Evolutionary conservation across 1,140 invertebrate genomes (phyloP).

Genomic region (Sesamia nonagrioides): DNA sequence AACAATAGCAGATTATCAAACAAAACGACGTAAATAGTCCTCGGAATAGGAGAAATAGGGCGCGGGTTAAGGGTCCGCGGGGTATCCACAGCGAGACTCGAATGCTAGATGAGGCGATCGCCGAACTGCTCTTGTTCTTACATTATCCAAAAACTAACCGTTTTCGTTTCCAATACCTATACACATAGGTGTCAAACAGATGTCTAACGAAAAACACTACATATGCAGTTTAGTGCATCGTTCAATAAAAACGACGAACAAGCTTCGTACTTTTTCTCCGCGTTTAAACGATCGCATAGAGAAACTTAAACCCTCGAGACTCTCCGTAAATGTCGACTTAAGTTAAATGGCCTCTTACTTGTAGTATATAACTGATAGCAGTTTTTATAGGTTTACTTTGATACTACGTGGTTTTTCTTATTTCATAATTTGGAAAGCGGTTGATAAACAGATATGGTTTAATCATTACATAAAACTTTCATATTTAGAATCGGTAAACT

Average conservation of each 20-base stretch:
- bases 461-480: not conserved
- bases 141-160: constrained; percentile 41
- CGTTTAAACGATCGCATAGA: constrained; percentile 54
- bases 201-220: not conserved
- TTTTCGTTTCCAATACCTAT: constrained; percentile 11
- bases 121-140: constrained; percentile 50
- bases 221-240: constrained; percentile 43
- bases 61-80: constrained; percentile 82
- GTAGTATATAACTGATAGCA: constrained; percentile 34
- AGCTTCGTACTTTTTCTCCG: constrained; percentile 53
- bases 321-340: constrained; percentile 60
- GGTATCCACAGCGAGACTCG: constrained; percentile 78
- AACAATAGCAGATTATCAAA: constrained; percentile 87
- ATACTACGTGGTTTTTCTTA: not conserved
- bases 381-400: constrained; percentile 22
- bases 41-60: constrained; percentile 79
- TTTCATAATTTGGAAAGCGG: no score
- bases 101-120: constrained; percentile 79
- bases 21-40: constrained; percentile 85
- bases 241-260: constrained; percentile 58
- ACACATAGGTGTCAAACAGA: not conserved
- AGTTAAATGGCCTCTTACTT: constrained; percentile 55
- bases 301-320: constrained; percentile 55
- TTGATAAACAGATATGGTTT: not conserved
- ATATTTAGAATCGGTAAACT: not conserved